Evolutionary conservation across 2,888 invertebrate species (phyloP).

Genomic region (Amorpha juglandis): DNA sequence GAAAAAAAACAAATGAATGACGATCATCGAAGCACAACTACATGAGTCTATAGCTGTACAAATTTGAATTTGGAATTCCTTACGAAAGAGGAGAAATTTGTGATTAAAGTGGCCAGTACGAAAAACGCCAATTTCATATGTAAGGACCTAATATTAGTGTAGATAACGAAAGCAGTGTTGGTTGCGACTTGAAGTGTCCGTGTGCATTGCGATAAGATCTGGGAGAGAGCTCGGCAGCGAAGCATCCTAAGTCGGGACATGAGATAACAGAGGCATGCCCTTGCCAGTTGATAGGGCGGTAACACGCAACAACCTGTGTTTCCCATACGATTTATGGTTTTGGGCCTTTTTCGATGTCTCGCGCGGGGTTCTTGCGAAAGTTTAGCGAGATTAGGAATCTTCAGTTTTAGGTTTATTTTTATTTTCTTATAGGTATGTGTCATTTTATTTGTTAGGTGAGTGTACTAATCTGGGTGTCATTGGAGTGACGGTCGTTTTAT

Average conservation of each 20-base stretch:
- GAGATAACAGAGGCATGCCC: slow-evolving; percentile 43
- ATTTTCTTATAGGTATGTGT: not conserved
- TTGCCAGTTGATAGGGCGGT: slow-evolving; percentile 39
- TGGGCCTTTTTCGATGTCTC: slow-evolving; percentile 23
- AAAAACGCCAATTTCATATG: no score
- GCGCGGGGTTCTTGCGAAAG: slow-evolving; percentile 4
- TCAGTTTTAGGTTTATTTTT: not conserved
- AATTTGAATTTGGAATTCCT: no score
- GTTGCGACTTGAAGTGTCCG: slow-evolving; percentile 4
- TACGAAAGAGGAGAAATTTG: no score
- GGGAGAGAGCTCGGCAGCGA: slow-evolving; percentile 22
- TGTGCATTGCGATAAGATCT: slow-evolving; percentile 6
- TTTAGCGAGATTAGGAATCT: slow-evolving; percentile 10
- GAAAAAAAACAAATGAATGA: no score
- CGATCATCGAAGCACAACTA: no score
- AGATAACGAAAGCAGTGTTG: slow-evolving; percentile 16
- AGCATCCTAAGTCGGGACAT: slow-evolving; percentile 40
- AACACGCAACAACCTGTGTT: slow-evolving; percentile 37
- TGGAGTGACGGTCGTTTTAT: no score
- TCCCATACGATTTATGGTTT: slow-evolving; percentile 31
- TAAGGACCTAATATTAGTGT: no score
- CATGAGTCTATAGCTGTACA: no score
- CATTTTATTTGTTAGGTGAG: not conserved
- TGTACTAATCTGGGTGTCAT: no score
- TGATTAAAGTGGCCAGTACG: no score